A percentile compares a stretch with the other conserved stretches of the same genome.
These are phyloP conservation scores for Cinara cedri DNA, from an alignment of 2,888 invertebrate genomes.

Conservation along the genomic window DNA sequence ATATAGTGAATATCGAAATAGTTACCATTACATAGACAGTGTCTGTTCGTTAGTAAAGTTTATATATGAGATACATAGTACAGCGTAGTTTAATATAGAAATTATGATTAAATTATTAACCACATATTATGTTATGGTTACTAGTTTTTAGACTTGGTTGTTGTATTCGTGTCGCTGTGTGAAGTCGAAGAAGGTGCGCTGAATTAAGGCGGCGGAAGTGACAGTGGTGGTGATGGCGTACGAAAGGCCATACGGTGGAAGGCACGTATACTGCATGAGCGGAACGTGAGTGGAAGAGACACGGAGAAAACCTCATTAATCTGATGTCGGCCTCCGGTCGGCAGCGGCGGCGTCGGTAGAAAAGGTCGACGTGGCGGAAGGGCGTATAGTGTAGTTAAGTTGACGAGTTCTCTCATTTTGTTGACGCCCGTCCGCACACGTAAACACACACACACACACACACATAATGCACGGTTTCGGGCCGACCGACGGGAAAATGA, in stretches of 20 bases:
- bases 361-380: constrained; percentile 45
- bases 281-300: constrained; percentile 14
- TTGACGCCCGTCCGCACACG: constrained; percentile 44
- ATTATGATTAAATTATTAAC: too few relatives aligned
- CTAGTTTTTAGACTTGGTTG: too few relatives aligned
- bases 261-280: background rate
- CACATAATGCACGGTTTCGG: background rate
- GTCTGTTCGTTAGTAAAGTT: too few relatives aligned
- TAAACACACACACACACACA: background rate
- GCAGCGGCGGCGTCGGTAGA: background rate
- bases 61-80: too few relatives aligned
- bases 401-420: constrained; percentile 56
- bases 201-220: background rate
- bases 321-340: constrained; percentile 33
- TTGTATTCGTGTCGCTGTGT: too few relatives aligned
- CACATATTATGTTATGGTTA: too few relatives aligned
- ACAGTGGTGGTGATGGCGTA: too few relatives aligned
- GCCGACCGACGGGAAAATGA: constrained; percentile 43
- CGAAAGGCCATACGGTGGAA: background rate
- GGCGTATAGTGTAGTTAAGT: constrained; percentile 45
- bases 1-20: too few relatives aligned
- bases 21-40: too few relatives aligned
- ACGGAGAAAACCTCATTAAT: constrained; percentile 54
- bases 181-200: background rate
- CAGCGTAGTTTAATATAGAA: too few relatives aligned